Conservation (phyloP, 2,888 invertebrate species). For the Zele albiditarsus region DNA sequence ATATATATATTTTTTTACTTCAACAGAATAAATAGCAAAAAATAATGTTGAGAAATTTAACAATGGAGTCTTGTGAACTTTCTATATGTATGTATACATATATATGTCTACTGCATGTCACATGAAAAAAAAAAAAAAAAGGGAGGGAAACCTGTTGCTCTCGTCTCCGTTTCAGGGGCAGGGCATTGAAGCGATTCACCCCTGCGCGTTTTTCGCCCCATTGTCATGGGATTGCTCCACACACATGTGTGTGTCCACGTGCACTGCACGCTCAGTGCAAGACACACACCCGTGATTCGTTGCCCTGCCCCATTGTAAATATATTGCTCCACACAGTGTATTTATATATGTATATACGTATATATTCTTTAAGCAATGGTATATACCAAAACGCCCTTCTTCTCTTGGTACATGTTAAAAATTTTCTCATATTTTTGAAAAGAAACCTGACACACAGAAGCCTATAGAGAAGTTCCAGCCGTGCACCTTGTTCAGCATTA, state of each 20-base stretch:
- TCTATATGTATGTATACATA: neutral
- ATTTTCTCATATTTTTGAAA: conserved; percentile 68
- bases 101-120: conserved; percentile 14
- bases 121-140: conserved; percentile 20
- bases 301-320: conserved; percentile 47
- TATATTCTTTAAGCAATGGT: neutral
- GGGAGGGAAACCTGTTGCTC: conserved; percentile 67
- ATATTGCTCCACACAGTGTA: neutral
- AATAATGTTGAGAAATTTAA: neutral
- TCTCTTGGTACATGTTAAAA: conserved; percentile 39
- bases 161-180: conserved; percentile 48
- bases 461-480: conserved; percentile 47
- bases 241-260: conserved; percentile 33
- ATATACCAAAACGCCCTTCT: neutral
- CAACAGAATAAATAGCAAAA: neutral
- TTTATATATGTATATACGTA: neutral
- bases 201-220: conserved; percentile 25
- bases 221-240: conserved; percentile 30
- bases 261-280: conserved; percentile 34
- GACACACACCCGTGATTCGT: conserved; percentile 22
- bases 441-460: conserved; percentile 61
- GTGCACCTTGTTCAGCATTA: conserved; percentile 58
- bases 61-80: conserved; percentile 5
- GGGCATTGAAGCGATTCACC: conserved; percentile 39
- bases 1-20: conserved; percentile 32